A percentile compares a stretch with the other conserved stretches of the same genome.
Conservation (phyloP, 2,113 vertebrate species). For the Orcinus orca region DNA sequence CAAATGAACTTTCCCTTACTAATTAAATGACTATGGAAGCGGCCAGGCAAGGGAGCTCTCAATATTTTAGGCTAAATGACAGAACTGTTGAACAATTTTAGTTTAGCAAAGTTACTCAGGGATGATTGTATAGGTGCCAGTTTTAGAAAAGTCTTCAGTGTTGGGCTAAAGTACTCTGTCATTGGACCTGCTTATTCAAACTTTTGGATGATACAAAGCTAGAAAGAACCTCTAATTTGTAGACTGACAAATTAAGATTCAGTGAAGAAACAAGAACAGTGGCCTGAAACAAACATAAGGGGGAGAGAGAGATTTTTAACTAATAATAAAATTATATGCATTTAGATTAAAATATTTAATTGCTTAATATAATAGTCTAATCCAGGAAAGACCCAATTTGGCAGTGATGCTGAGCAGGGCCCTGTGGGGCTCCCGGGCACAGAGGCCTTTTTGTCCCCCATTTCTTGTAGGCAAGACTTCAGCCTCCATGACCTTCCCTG, state of each 20-base stretch:
- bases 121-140: not conserved
- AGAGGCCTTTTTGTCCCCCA: too few relatives aligned
- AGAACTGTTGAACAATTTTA: conserved; percentile 13
- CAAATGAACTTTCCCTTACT: conserved; percentile 43
- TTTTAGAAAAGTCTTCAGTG: not conserved
- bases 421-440: too few relatives aligned
- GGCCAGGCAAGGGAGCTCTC: not conserved
- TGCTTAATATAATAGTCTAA: not conserved
- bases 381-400: not conserved
- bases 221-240: not conserved
- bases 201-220: not conserved
- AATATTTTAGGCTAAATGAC: not conserved
- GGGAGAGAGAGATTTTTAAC: not conserved
- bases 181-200: not conserved
- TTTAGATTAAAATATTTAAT: conserved; percentile 34
- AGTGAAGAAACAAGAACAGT: conserved; percentile 37
- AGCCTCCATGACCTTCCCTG: too few relatives aligned
- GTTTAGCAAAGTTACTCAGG: not conserved
- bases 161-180: not conserved
- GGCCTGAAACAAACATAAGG: not conserved
- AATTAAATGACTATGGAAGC: conserved; percentile 3
- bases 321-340: not conserved
- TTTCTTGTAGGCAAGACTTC: too few relatives aligned
- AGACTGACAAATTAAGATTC: conserved; percentile 23
- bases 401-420: too few relatives aligned